These are phyloP conservation scores for Leuctra nigra DNA, from an alignment of 2,888 invertebrate genomes.

Conservation along the genomic window DNA sequence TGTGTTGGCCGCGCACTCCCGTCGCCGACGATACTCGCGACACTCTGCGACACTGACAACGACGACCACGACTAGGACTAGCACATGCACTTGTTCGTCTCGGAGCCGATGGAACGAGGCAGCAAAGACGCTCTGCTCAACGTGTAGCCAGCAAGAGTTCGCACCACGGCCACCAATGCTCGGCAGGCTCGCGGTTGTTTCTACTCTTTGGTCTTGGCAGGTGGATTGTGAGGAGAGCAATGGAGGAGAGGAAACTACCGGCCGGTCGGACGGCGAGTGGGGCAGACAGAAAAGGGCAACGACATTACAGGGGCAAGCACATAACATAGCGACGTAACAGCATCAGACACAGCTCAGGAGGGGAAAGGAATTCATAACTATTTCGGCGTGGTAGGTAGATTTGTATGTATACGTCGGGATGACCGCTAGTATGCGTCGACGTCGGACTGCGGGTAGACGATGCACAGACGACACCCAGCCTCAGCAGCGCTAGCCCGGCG, in stretches of 20 bases:
- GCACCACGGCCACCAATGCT: conserved; percentile 21
- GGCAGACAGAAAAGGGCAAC: conserved; percentile 39
- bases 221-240: conserved; percentile 30
- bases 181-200: conserved; percentile 25
- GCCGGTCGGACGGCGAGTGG: conserved; percentile 21
- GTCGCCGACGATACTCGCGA: neutral
- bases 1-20: neutral
- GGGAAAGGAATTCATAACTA: conserved; percentile 32
- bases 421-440: neutral
- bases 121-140: too few species aligned
- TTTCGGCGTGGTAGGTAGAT: conserved; percentile 25
- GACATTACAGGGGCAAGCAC: conserved; percentile 33
- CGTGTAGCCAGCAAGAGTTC: too few species aligned
- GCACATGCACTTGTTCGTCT: conserved; percentile 13
- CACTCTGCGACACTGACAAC: neutral
- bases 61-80: neutral
- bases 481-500: neutral
- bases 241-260: conserved; percentile 21
- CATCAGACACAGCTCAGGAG: conserved; percentile 22
- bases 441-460: neutral
- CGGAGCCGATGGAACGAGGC: neutral
- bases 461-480: neutral
- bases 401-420: conserved; percentile 10
- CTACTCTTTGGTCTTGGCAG: conserved; percentile 29
- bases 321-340: conserved; percentile 24